phyloP scores from a whole-genome alignment of 2,113 vertebrate species.

The Daboia siamensis region DNA sequence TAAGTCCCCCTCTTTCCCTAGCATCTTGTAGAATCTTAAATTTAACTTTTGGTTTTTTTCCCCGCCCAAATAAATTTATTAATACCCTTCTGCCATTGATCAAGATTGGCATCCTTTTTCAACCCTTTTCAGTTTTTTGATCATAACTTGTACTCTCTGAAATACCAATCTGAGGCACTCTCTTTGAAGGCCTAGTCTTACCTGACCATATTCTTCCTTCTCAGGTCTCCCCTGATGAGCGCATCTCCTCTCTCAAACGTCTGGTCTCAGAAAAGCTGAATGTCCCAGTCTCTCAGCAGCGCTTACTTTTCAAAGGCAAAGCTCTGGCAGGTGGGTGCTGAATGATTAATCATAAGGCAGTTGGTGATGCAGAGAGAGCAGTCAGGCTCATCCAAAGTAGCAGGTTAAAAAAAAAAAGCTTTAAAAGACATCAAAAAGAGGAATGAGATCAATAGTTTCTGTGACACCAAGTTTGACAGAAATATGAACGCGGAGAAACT shows the following conservation, averaged over 20 bases:
- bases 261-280: slow-evolving; percentile 29
- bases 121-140: background rate
- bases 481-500: background rate
- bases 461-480: background rate
- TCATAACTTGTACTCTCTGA: background rate
- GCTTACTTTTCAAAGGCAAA: slow-evolving; percentile 31
- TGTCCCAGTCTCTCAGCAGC: slow-evolving; percentile 24
- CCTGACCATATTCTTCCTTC: background rate
- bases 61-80: too few species aligned
- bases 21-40: too few species aligned
- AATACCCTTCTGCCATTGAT: too few species aligned
- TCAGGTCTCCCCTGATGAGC: slow-evolving; percentile 24
- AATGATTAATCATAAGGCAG: background rate
- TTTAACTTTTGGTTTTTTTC: too few species aligned
- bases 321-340: slow-evolving; percentile 23
- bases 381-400: background rate
- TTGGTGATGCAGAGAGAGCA: background rate
- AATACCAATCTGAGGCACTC: background rate
- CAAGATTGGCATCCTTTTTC: too few species aligned
- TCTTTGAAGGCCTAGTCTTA: background rate
- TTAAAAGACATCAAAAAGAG: background rate
- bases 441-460: background rate
- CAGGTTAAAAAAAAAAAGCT: too few species aligned
- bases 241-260: slow-evolving; percentile 23
- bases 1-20: too few species aligned